Percentiles rank a stretch among this genome's conserved stretches.
These are phyloP conservation scores for Takifugu rubripes DNA, from an alignment of 2,797 vertebrate genomes.

Conservation along the genomic window DNA sequence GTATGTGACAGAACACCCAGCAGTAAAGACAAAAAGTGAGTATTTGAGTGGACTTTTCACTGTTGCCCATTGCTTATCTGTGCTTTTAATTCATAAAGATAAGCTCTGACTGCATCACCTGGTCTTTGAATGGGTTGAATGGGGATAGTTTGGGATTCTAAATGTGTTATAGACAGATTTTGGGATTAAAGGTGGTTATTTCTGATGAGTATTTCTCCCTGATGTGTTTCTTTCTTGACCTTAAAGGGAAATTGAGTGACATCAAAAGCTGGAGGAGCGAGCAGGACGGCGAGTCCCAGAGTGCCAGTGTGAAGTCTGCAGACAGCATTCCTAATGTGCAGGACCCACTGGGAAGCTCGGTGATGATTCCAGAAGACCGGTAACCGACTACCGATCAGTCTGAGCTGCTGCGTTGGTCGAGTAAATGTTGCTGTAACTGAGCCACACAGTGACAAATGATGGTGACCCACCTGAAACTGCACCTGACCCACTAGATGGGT, in stretches of 20 bases:
- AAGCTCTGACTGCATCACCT: too few species aligned
- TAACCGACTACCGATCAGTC: constrained; percentile 1
- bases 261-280: constrained; percentile 30
- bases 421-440: constrained; percentile 12
- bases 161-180: background rate
- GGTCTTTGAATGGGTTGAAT: too few species aligned
- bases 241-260: constrained; percentile 48
- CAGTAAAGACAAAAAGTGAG: constrained; percentile 55
- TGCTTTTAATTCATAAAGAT: too few species aligned
- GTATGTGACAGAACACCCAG: constrained; percentile 52
- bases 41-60: constrained; percentile 1
- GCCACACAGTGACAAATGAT: background rate
- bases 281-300: constrained; percentile 20
- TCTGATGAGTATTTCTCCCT: background rate
- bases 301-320: constrained; percentile 21
- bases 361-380: constrained; percentile 40
- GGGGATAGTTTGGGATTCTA: background rate
- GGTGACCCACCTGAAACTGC: background rate
- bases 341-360: constrained; percentile 68
- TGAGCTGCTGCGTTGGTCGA: constrained; percentile 10
- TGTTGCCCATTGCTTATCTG: too few species aligned
- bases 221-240: background rate
- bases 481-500: background rate
- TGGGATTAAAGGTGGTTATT: background rate
- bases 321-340: constrained; percentile 53